These are phyloP conservation scores for Morbakka virulenta DNA, from an alignment of 30 jellyfish, hydroid and myxozoan genomes.

Conservation along the genomic window DNA sequence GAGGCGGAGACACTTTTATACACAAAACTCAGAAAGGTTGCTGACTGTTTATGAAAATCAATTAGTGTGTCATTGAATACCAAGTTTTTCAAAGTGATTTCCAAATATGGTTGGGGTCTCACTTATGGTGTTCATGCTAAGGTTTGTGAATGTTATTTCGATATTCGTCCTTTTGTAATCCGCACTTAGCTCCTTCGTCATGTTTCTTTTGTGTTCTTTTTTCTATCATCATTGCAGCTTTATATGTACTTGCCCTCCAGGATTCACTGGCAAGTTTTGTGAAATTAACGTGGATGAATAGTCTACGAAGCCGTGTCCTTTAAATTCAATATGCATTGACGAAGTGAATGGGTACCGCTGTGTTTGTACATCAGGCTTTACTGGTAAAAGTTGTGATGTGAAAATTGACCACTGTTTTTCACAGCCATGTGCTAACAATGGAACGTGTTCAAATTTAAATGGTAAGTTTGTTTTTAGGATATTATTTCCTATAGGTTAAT, in stretches of 20 bases:
- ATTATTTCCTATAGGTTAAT: too few species aligned
- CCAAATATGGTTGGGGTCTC: too few species aligned
- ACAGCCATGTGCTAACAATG: conserved; percentile 52
- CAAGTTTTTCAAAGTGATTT: too few species aligned
- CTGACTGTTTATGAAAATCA: too few species aligned
- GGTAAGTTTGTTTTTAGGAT: too few species aligned
- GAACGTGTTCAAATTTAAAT: conserved; percentile 12
- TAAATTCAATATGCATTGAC: conserved; percentile 18
- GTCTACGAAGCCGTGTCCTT: conserved; percentile 51
- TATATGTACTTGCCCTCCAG: conserved; percentile 45
- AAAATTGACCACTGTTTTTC: conserved; percentile 22
- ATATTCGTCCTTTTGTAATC: too few species aligned
- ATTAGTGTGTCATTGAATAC: too few species aligned
- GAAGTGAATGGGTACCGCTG: conserved; percentile 22
- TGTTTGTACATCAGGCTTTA: conserved; percentile 41
- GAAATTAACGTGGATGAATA: conserved; percentile 45
- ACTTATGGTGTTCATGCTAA: too few species aligned
- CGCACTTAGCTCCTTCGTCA: too few species aligned
- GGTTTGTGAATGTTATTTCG: too few species aligned
- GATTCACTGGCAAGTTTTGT: conserved; percentile 51
- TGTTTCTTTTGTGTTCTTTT: not conserved
- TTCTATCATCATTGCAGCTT: conserved; percentile 47
- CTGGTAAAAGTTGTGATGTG: conserved; percentile 34
- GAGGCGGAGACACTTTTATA: too few species aligned
- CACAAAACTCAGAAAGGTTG: too few species aligned